phyloP scores from a whole-genome alignment of 2,888 invertebrate genomes.

The Steromphala cineraria region DNA sequence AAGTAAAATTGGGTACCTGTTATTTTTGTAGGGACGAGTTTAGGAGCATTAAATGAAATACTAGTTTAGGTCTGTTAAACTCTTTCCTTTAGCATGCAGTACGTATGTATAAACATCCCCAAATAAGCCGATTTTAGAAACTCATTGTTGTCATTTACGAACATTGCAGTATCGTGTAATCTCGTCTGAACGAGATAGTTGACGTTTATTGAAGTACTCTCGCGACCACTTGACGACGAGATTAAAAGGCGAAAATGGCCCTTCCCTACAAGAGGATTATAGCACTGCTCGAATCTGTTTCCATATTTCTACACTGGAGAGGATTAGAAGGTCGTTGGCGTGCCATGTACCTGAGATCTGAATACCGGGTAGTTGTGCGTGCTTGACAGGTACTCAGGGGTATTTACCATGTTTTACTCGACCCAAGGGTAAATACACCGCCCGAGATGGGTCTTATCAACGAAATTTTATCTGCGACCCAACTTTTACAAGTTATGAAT shows the following conservation, averaged over 20 bases:
- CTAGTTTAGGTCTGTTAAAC: no score
- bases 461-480: slow-evolving; percentile 4
- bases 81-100: no score
- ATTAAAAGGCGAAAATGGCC: background rate
- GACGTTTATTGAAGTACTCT: background rate
- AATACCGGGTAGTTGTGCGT: background rate
- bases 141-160: no score
- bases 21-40: no score
- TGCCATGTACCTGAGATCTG: background rate
- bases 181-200: background rate
- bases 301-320: background rate
- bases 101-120: no score
- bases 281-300: background rate
- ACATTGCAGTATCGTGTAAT: no score
- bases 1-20: no score
- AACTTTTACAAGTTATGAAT: background rate
- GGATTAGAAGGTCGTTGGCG: background rate
- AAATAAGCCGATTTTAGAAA: no score
- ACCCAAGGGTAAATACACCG: slow-evolving; percentile 12
- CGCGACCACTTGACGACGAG: background rate
- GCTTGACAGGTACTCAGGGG: background rate
- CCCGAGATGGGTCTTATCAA: slow-evolving; percentile 2
- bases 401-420: slow-evolving; percentile 11
- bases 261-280: background rate
- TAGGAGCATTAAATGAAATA: no score